Evolutionary conservation across 2,797 vertebrate genomes (phyloP).

Genomic region (Acanthis flammea): DNA sequence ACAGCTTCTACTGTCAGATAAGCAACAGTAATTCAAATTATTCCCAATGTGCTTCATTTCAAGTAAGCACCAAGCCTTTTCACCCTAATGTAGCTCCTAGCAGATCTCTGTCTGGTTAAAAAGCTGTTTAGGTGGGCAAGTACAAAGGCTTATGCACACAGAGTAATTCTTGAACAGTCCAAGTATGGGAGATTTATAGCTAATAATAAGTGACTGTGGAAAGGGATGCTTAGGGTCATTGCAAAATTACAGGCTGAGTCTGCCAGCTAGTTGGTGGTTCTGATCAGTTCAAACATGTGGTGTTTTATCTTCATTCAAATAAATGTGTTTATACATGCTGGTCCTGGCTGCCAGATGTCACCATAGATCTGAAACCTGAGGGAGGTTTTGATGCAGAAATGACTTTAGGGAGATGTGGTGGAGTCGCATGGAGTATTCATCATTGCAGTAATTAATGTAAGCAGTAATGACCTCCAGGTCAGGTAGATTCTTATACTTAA

Average conservation of each 20-base stretch:
- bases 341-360: not conserved
- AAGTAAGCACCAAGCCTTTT: not conserved
- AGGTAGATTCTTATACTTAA: constrained; percentile 14
- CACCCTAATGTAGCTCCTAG: not conserved
- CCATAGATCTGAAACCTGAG: not conserved
- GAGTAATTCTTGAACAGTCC: not conserved
- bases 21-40: not conserved
- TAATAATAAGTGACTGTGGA: not conserved
- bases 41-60: not conserved
- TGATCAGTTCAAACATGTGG: not conserved
- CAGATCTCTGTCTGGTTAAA: not conserved
- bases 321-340: not conserved
- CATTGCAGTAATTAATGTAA: constrained; percentile 14
- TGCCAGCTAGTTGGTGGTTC: not conserved
- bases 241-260: not conserved
- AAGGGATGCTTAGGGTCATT: not conserved
- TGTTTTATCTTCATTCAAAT: not conserved
- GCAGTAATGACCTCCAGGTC: constrained; percentile 23
- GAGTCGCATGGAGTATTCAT: not conserved
- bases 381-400: not conserved
- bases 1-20: not conserved
- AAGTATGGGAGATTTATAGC: not conserved
- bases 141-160: not conserved
- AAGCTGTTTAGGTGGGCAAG: not conserved
- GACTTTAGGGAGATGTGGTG: not conserved